A percentile compares a stretch with the other conserved stretches of the same genome.
These are phyloP conservation scores for Hephaestus fuliginosus DNA, from an alignment of 2,797 vertebrate genomes.

Conservation along the genomic window DNA sequence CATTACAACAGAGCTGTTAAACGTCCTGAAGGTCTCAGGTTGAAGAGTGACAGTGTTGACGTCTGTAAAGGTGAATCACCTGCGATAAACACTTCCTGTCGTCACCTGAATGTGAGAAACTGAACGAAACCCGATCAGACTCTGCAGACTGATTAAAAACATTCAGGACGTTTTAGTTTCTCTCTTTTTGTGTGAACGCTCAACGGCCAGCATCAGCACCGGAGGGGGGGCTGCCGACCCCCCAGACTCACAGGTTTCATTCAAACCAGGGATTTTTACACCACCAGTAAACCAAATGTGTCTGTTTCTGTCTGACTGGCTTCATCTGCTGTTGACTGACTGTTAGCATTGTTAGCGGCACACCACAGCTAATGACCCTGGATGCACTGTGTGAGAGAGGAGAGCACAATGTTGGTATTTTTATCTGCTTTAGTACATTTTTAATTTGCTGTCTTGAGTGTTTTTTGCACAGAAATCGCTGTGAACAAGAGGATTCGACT, in stretches of 20 bases:
- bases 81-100: neutral
- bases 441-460: conserved; percentile 21
- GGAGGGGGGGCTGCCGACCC: neutral
- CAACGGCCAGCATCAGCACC: neutral
- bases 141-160: neutral
- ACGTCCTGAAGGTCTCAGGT: neutral
- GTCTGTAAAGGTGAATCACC: conserved; percentile 10
- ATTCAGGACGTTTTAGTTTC: neutral
- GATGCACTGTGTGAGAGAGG: conserved; percentile 24
- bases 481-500: conserved; percentile 5
- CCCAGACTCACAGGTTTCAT: neutral
- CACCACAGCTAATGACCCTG: neutral
- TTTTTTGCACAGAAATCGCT: conserved; percentile 48
- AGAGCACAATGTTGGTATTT: neutral
- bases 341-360: conserved; percentile 3
- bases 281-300: conserved; percentile 24
- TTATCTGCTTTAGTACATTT: conserved; percentile 28
- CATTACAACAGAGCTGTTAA: neutral
- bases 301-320: conserved; percentile 11
- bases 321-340: conserved; percentile 22
- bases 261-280: conserved; percentile 42
- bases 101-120: conserved; percentile 6
- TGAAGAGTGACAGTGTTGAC: neutral
- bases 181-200: neutral
- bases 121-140: neutral